Base-by-base conservation (phyloP, 2,797 vertebrate species). In the Pteronotus mesoamericanus region DNA sequence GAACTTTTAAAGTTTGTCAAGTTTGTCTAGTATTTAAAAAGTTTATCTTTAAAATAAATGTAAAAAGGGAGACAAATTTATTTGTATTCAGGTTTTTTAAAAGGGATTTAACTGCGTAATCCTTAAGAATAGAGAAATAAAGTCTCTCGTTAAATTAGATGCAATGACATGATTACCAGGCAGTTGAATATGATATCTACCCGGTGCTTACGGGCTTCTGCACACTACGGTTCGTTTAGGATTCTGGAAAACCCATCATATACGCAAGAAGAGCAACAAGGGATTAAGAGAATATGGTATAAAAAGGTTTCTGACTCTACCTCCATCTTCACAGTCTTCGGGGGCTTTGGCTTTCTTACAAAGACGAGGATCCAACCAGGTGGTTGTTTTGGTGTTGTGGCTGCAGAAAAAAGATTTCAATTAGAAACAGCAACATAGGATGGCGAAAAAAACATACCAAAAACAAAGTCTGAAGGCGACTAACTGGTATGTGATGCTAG, bases 381-480 rank as follows among this genome's bases (percentile, higher is more conserved):
- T 99, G 12, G 99, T 99, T 64, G 99, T 99, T 98, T 99, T 99
- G 96, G 99, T 99, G 98, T 99, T 99, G 96, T 99, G 99, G 97
- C 99, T 99, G 97, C 39, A 97, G 93, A 89, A 96, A 39, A 98
- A 96, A 98, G 91, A 96, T 18, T 71, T 37, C 86, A 96, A 44
- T 98, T 95, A 98, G 84, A 95, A 84, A 83, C 26, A 78, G 71
- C 55, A 84, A 84, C 57, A 57, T 55, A 71, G 89, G 68, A 84
- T 5, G 29, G n/a, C n/a, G 32, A 74, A 34, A 91, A 86, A 83
- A 84, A 4, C 48, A 96, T 15, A 86, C 78, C 26, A 84, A 96
- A 96, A 95, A 84, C 37, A 95, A 1, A 57, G 48, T 92, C 68
- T 95, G 79, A 96, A 75, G 46, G 51, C n/a, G n/a, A 94, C 72